phyloP scores from a whole-genome alignment of 2,888 invertebrate species.

The Drosophila prostipennis region DNA sequence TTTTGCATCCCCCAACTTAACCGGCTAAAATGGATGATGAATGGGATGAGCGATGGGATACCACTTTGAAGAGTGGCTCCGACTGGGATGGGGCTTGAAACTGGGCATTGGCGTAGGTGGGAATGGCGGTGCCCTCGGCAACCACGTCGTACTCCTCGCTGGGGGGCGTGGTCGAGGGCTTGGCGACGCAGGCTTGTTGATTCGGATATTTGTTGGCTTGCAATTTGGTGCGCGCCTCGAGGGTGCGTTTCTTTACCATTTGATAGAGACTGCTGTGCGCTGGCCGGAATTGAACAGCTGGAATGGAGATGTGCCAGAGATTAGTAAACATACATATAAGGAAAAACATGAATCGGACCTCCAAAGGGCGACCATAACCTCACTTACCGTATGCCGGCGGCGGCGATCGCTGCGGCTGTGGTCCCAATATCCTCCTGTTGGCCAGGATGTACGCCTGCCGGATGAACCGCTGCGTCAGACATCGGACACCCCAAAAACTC shows the following conservation, averaged over 20 bases:
- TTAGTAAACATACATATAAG: not conserved
- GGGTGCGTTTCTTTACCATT: conserved; percentile 83
- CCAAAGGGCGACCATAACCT: conserved; percentile 3
- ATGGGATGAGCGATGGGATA: conserved; percentile 26
- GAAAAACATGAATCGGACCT: conserved; percentile 34
- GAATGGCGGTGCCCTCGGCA: conserved; percentile 8
- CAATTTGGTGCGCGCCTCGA: conserved; percentile 81
- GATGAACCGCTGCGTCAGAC: conserved; percentile 67
- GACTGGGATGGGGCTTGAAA: conserved; percentile 3
- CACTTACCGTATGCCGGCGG: conserved; percentile 59
- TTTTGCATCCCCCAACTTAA: conserved; percentile 3
- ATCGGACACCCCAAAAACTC: conserved; percentile 75
- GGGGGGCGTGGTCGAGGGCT: conserved; percentile 26
- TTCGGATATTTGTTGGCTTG: conserved; percentile 75
- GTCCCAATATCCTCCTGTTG: conserved; percentile 46
- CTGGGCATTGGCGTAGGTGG: conserved; percentile 4
- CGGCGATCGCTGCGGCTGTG: conserved; percentile 39
- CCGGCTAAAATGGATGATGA: not conserved
- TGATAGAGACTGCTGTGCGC: conserved; percentile 76
- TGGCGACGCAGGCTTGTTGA: conserved; percentile 65
- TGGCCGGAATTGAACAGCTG: conserved; percentile 55
- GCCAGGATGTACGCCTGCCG: conserved; percentile 76
- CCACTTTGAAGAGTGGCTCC: conserved; percentile 53
- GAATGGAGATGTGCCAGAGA: conserved; percentile 6
- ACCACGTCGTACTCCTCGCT: conserved; percentile 51